Base-by-base conservation (phyloP, 2,888 invertebrate genomes). In the Oscheius sp. region DNA sequence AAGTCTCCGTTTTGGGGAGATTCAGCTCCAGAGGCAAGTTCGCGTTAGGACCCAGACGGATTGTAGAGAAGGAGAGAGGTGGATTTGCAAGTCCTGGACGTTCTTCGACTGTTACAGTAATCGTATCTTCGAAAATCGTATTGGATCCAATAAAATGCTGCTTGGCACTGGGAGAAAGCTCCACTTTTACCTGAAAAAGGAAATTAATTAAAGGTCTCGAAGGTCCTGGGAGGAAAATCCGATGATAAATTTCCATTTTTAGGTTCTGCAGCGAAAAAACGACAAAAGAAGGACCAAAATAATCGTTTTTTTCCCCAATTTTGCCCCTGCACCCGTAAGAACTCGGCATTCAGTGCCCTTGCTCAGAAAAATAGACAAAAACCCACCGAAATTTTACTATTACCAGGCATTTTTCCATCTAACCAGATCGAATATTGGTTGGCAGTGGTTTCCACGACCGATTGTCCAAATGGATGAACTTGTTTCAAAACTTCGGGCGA, bases 361-460 rank as follows among this genome's bases (percentile, higher is more conserved):
- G n/a, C n/a, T n/a, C 53, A 3, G 23, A 9, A 52, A 21, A 23
- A 52, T 23, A 23, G 35, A 3, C 35, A 6, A 35, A 35, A 9
- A n/a, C 52, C 25, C 41, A 78, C 81, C 25, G 58, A 68, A n/a
- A 81, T 71, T 5, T 74, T 76, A 7, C 71, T 75, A 2, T 69
- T 56, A 53, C 81, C 81, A 12, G 73, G 69, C 5, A 72, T 56
- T 16, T 59, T 18, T 0, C 78, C 81, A 61, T 75, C 73, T 21
- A 78, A 75, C 79, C 79, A 81, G 58, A 81, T 69, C n/a, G 78
- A 76, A 46, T 79, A 81, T 23, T 75, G 75, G 46, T 81, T 81
- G 7, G 72, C 58, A n/a, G 53, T 16, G 16, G 76, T 43, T 49
- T 79, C 79, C 3, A 55, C 64, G 18, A 79, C 55, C 27, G 72